Base-by-base conservation (phyloP, 2,113 vertebrate species). In the Bubalus kerabau region DNA sequence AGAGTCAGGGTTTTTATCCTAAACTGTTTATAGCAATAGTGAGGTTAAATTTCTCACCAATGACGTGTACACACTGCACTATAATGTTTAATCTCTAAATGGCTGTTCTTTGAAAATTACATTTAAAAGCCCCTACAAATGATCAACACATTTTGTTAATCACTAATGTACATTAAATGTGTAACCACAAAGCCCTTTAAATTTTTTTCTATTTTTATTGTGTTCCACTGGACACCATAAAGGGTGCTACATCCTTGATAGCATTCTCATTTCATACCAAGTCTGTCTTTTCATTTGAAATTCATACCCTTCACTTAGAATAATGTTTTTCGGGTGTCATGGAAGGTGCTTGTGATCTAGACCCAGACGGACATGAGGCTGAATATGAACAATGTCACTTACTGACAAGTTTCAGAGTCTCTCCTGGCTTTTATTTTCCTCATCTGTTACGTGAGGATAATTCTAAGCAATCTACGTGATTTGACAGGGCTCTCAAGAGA, bases 71-170 rank as follows among this genome's bases (percentile, higher is more conserved):
- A 95, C 5, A 85, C 21, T 91, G 24, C 10, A 82, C 56, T 59
- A 80, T 80, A 48, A 50, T 32, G 89, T 92, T 95, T 84, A 92
- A 93, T 90, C 46, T 87, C 60, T 67, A 95, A 71, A 87, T 92
- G 81, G 19, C 81, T 26, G 1, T 19, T 71, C 32, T 88, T 96
- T 93, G 52, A 89, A 91, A 90, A 93, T 82, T 89, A 76, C 23
- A 59, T 80, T 46, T 50, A 76, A 87, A 93, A 87, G 60, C 21
- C 23, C 24, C 46, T 16, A 95, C 30, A 91, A 64, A 40, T 67
- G 46, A 81, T 56, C 67, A 78, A 57, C 28, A 54, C 15, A 82
- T 30, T 56, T 87, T 84, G 57, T 52, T 81, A 54, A 80, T 81
- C 40, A 91, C 43, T 83, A 89, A 30, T 30, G 43, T 80, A 32